phyloP scores from a whole-genome alignment of 2,113 vertebrate species.

The Tenebrosternarchus preto region DNA sequence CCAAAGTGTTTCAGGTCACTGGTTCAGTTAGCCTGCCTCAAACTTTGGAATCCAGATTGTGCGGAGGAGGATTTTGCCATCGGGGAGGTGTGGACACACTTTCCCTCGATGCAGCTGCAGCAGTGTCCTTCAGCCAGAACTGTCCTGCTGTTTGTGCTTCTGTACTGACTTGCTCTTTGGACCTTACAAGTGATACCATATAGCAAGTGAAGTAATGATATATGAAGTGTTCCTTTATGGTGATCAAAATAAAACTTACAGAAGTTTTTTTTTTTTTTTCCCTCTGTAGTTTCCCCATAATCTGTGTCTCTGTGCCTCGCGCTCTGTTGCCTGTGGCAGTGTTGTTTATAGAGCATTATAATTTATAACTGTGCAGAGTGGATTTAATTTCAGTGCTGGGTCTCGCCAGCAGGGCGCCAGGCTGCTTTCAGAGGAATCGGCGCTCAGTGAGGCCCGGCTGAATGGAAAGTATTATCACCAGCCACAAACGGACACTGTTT shows the following conservation, averaged over 20 bases:
- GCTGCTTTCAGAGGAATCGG: conserved; percentile 94
- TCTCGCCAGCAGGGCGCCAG: conserved; percentile 93
- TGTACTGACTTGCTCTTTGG: not conserved
- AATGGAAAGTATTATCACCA: conserved; percentile 94
- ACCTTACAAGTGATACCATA: not conserved
- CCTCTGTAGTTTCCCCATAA: conserved; percentile 38
- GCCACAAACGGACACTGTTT: conserved; percentile 93
- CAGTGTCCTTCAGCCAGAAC: not conserved
- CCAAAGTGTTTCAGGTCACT: conserved; percentile 50
- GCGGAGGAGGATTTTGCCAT: conserved; percentile 43
- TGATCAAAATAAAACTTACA: conserved; percentile 27
- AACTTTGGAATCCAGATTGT: conserved; percentile 51
- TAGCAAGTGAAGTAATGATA: not conserved
- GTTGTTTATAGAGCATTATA: conserved; percentile 97
- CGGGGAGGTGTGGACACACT: not conserved
- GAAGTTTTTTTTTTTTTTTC: conserved; percentile 40
- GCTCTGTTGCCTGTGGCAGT: conserved; percentile 84
- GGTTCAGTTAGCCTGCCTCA: conserved; percentile 47
- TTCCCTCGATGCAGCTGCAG: not conserved
- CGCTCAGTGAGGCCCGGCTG: conserved; percentile 86
- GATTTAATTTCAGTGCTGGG: conserved; percentile 93
- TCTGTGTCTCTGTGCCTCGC: conserved; percentile 29
- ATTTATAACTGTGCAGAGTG: conserved; percentile 97
- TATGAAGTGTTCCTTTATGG: not conserved
- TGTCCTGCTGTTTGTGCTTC: not conserved